phyloP scores from a whole-genome alignment of 53 echinoderm and acorn worm genomes.

The Temnopleurus reevesii region DNA sequence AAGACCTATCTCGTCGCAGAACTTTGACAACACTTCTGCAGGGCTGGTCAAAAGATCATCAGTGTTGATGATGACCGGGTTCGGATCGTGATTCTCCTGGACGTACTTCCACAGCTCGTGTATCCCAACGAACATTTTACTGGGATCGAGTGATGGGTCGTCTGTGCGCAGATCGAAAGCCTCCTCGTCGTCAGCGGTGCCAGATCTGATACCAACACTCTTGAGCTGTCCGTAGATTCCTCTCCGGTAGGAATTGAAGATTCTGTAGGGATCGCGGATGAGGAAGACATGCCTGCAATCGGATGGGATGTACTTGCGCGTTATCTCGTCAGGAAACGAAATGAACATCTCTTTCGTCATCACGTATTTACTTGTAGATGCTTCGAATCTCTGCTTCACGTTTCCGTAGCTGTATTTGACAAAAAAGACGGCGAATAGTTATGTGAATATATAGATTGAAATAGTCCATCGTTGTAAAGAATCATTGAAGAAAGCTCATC shows the following conservation, averaged over 20 bases:
- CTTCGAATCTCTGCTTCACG: background rate
- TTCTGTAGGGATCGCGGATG: background rate
- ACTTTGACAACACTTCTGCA: background rate
- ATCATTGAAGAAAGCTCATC: too few relatives aligned
- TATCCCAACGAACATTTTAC: background rate
- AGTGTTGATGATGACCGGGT: background rate
- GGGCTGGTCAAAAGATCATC: slow-evolving; percentile 6
- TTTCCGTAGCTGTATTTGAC: background rate
- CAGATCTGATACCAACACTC: background rate
- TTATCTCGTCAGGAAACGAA: slow-evolving; percentile 13
- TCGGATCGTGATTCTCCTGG: background rate
- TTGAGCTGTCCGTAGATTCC: background rate
- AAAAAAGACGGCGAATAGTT: too few relatives aligned
- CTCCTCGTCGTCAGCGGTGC: background rate
- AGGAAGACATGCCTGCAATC: background rate
- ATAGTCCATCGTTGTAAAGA: too few relatives aligned
- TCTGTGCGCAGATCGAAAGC: slow-evolving; percentile 8
- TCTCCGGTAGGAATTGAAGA: background rate
- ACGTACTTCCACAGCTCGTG: background rate
- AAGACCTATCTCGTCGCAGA: background rate
- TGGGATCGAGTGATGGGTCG: background rate
- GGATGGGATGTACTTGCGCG: background rate
- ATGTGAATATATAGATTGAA: too few relatives aligned
- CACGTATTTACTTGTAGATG: background rate
- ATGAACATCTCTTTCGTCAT: background rate